A percentile compares a stretch with the other conserved stretches of the same genome.
Conservation (phyloP, 2,797 vertebrate species). For the Oryzias sinensis region DNA sequence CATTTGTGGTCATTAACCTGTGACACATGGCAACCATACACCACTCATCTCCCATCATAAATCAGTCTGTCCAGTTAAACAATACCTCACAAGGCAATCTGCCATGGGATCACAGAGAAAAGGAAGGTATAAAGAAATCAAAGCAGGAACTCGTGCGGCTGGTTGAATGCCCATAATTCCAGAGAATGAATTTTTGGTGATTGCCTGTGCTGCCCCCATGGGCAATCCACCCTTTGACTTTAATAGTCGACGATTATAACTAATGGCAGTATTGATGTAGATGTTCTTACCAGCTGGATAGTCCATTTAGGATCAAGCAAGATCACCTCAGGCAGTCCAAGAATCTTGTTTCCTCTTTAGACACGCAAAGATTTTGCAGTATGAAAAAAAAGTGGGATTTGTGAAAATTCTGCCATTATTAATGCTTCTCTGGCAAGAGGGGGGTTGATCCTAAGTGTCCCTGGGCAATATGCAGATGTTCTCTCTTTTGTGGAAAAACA, state of each 20-base stretch:
- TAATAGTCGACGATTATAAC: slow-evolving; percentile 85
- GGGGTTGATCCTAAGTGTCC: too few relatives aligned
- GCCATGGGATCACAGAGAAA: slow-evolving; percentile 5
- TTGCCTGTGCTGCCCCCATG: slow-evolving; percentile 32
- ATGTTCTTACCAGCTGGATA: slow-evolving; percentile 83
- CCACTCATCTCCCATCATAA: slow-evolving; percentile 45
- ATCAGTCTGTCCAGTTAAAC: slow-evolving; percentile 47
- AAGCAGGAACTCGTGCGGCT: slow-evolving; percentile 24
- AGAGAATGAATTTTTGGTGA: slow-evolving; percentile 15
- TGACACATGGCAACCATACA: slow-evolving; percentile 40
- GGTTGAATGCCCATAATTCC: slow-evolving; percentile 18
- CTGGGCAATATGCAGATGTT: too few relatives aligned
- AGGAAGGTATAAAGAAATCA: slow-evolving; percentile 14
- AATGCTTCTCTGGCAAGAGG: too few relatives aligned
- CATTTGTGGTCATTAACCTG: slow-evolving; percentile 53
- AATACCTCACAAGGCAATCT: slow-evolving; percentile 28
- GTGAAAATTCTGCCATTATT: too few relatives aligned
- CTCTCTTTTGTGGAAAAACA: too few relatives aligned
- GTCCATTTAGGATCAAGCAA: slow-evolving; percentile 84
- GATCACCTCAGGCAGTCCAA: slow-evolving; percentile 78
- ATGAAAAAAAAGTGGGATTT: background rate
- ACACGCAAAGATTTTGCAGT: background rate
- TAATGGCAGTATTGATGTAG: slow-evolving; percentile 86
- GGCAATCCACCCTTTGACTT: slow-evolving; percentile 63
- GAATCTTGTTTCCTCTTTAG: slow-evolving; percentile 61